Base-by-base conservation (phyloP, 2,797 vertebrate genomes). In the Botia kubotai region DNA sequence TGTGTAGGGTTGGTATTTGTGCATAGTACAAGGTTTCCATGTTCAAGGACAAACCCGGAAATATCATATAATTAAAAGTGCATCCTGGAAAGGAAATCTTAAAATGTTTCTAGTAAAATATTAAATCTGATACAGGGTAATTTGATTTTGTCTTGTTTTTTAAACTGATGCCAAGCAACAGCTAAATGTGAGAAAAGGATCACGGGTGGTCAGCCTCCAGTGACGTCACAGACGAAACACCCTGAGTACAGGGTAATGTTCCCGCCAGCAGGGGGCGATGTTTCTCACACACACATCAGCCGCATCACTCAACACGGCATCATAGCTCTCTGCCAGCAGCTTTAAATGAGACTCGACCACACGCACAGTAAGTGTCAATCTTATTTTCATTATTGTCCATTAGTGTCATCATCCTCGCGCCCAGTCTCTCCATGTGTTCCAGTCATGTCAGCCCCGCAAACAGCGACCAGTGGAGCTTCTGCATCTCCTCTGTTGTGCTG, bases 301-400 rank as follows among this genome's bases (percentile, higher is more conserved):
- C 26, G 46, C 74, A 26, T 26, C 23, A 26, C 23, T 26, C 23
- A 26, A 26, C 23, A 74, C 78, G n/a, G 71, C 71, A 73, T 58
- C 70, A 50, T 52, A 48, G 23, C 17, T 11, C 79, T 68, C 33
- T 5, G 71, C 71, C n/a, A 67, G 71, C 78, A 73, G 78, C 71
- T 74, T 46, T 53, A 80, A 80, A 62, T 74, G 62, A 80, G 71
- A 58, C 71, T 80, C 71, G 62, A 80, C 62, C 52, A 68, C 71
- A 78, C 48, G 87, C 88, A 62, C 60, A 62, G 60, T 62, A 86
- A 85, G 82, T 85, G 83, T 48, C 81, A 68, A 66, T 77, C 62
- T 77, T 82, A 57, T 81, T 68, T 66, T 60, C 52, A 60, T 76
- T 46, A 13, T 74, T 67, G 21, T 81, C 57, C 50, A 53, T 79